Conservation (phyloP, 2,888 invertebrate genomes). For the Thymelicus acteon region DNA sequence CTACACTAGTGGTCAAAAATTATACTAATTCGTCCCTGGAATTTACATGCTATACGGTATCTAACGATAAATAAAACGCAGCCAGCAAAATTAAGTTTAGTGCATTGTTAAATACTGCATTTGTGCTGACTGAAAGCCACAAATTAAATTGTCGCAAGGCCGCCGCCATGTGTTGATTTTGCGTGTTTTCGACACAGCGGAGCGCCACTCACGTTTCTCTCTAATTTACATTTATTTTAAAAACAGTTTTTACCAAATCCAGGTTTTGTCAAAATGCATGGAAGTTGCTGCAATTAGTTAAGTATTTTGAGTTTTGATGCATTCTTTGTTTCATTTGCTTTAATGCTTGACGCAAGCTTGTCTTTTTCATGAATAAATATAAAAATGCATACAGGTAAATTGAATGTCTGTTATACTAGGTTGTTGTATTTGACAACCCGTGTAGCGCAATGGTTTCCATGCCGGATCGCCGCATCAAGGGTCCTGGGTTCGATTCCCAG, state of each 20-base stretch:
- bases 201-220: not conserved
- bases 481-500: too few species aligned
- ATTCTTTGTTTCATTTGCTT: not conserved
- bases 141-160: constrained; percentile 53
- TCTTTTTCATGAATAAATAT: too few species aligned
- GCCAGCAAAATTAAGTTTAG: constrained; percentile 19
- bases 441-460: too few species aligned
- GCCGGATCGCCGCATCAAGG: too few species aligned
- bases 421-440: too few species aligned
- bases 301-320: not conserved
- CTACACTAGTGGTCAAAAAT: too few species aligned
- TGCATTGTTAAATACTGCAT: constrained; percentile 28
- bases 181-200: constrained; percentile 44
- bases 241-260: constrained; percentile 6
- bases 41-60: too few species aligned
- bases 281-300: not conserved
- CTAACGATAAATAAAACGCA: not conserved
- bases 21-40: too few species aligned
- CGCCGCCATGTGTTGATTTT: constrained; percentile 40
- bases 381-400: too few species aligned
- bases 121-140: constrained; percentile 40
- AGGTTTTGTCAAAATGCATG: not conserved
- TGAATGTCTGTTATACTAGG: too few species aligned
- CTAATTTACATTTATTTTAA: constrained; percentile 15
- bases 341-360: not conserved